These are phyloP conservation scores for Beroe ovata DNA, from an alignment of 37 sponge, comb jelly and placozoan species.

Conservation along the genomic window DNA sequence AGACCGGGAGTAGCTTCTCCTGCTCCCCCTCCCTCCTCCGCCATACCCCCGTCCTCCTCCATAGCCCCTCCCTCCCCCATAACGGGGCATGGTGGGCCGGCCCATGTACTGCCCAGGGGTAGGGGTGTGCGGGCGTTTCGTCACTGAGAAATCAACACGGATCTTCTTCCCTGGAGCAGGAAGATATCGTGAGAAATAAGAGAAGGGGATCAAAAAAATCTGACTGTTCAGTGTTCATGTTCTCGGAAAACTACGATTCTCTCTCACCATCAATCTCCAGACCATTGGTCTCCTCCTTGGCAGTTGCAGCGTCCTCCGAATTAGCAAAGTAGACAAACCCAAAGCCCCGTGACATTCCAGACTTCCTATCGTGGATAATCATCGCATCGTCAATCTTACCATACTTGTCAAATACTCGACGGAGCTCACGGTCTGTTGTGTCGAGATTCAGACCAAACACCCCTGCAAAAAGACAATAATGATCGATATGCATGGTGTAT, in stretches of 20 bases:
- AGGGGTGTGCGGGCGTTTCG: conserved; percentile 96
- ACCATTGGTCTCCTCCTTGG: conserved; percentile 92
- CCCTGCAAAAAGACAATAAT: no score
- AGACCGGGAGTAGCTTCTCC: conserved; percentile 36
- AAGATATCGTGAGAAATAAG: no score
- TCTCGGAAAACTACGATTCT: background rate
- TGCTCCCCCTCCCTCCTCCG: conserved; percentile 5
- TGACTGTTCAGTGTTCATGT: no score
- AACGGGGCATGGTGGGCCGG: conserved; percentile 72
- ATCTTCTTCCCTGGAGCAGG: conserved; percentile 70
- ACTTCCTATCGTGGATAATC: conserved; percentile 90
- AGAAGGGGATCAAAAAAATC: no score
- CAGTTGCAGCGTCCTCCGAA: conserved; percentile 69
- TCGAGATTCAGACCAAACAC: conserved; percentile 94
- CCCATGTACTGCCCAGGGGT: conserved; percentile 99
- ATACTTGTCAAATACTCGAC: conserved; percentile 80
- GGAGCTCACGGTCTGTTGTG: conserved; percentile 87
- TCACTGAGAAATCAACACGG: conserved; percentile 94
- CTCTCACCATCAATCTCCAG: conserved; percentile 80
- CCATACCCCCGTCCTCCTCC: conserved; percentile 14
- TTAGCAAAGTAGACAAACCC: conserved; percentile 33
- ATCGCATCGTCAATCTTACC: conserved; percentile 83
- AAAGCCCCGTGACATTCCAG: conserved; percentile 59
- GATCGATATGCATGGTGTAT: no score
- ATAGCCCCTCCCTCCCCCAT: background rate